phyloP scores from a whole-genome alignment of 2,797 vertebrate species.

The Enteromius argenteus region DNA sequence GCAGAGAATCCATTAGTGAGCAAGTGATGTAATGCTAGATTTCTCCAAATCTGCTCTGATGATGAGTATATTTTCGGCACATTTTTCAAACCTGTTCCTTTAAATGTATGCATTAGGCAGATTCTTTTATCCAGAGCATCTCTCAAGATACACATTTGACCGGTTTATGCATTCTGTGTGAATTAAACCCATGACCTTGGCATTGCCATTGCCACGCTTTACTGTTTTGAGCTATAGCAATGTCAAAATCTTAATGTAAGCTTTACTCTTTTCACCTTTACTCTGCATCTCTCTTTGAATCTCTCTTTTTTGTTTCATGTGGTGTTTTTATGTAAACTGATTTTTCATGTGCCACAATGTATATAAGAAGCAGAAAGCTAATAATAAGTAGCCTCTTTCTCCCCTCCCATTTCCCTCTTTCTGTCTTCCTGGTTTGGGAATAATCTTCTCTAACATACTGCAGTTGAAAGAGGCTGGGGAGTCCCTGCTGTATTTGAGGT shows the following conservation, averaged over 20 bases:
- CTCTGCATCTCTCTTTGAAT: background rate
- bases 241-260: background rate
- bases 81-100: background rate
- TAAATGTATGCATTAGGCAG: background rate
- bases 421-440: slow-evolving; percentile 46
- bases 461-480: slow-evolving; percentile 70
- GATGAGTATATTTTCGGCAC: background rate
- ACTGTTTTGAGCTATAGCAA: background rate
- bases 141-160: background rate
- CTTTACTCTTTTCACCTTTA: background rate
- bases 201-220: background rate
- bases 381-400: slow-evolving; percentile 30
- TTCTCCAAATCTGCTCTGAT: background rate
- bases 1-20: background rate
- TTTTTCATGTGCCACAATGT: slow-evolving; percentile 19
- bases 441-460: slow-evolving; percentile 56
- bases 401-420: slow-evolving; percentile 26
- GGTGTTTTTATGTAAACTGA: slow-evolving; percentile 13
- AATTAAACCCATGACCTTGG: background rate
- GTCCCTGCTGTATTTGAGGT: slow-evolving; percentile 69
- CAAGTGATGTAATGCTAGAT: background rate
- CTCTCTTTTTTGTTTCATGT: background rate
- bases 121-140: background rate
- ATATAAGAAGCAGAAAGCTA: slow-evolving; percentile 31
- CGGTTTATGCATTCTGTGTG: background rate